These are phyloP conservation scores for Chouioia cunea DNA, from an alignment of 2,888 invertebrate genomes.

Conservation along the genomic window DNA sequence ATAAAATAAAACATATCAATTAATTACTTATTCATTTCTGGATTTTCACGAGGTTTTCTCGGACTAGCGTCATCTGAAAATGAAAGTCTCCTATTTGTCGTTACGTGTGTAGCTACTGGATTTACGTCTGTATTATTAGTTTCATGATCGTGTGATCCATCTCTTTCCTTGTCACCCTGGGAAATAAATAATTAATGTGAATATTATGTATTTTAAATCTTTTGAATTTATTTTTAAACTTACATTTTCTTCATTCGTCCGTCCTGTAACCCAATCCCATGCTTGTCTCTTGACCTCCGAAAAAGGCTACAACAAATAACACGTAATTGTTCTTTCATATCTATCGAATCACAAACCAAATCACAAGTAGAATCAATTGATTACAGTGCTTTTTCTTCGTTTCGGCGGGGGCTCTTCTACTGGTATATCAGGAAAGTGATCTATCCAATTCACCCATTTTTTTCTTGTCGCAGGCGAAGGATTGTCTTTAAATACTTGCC, in stretches of 20 bases:
- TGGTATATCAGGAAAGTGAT: slow-evolving; percentile 68
- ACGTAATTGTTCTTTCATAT: slow-evolving; percentile 11
- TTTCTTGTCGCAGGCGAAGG: slow-evolving; percentile 71
- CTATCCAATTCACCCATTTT: slow-evolving; percentile 69
- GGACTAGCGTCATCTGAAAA: slow-evolving; percentile 55
- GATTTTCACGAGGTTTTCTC: slow-evolving; percentile 48
- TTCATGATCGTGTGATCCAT: slow-evolving; percentile 3
- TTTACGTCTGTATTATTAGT: slow-evolving; percentile 49
- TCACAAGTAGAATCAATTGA: slow-evolving; percentile 21
- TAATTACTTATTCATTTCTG: slow-evolving; percentile 49
- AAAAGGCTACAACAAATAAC: slow-evolving; percentile 60
- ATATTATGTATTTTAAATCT: too few relatives aligned
- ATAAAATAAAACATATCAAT: background rate
- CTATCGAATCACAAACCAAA: background rate
- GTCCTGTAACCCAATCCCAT: slow-evolving; percentile 57
- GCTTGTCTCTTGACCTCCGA: slow-evolving; percentile 64
- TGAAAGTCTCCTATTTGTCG: slow-evolving; percentile 58
- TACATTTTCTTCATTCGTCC: slow-evolving; percentile 52
- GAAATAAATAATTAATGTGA: background rate
- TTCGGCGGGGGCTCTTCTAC: slow-evolving; percentile 61
- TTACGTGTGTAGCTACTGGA: slow-evolving; percentile 24
- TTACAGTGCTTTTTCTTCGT: slow-evolving; percentile 66
- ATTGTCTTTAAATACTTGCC: slow-evolving; percentile 68
- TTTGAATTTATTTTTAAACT: slow-evolving; percentile 5
- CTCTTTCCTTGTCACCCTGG: slow-evolving; percentile 17